Base-by-base conservation (phyloP, 2,113 vertebrate species). In the Zapornia atra region DNA sequence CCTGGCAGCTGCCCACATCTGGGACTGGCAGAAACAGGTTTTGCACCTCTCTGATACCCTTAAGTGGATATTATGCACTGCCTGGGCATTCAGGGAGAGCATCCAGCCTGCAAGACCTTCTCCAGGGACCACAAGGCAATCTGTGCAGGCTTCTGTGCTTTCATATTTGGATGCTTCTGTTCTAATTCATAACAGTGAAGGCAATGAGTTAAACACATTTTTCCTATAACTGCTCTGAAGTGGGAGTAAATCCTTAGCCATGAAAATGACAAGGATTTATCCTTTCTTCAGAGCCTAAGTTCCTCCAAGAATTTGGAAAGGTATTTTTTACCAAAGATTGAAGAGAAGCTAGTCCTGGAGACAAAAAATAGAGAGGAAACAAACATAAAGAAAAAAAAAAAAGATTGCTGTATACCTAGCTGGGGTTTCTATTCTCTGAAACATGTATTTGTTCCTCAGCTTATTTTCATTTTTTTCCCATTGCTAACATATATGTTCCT, bases 21-120 rank as follows among this genome's bases (percentile, higher is more conserved):
- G 8, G 38, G 33, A 84, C 34, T 15, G 12, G 24, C 15, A 71
- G 51, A 75, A 61, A 59, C 6, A 29, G 6, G 5, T 51, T 17
- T 69, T 2, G 0, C 82, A 28, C 17, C 48, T 86, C 34, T 51
- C 25, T 68, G 60, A 5, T 28, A 44, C 4, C 18, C 9, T n/a
- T 5, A 13, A 11, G 13, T 0, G 42, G 42, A 9, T n/a, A 34
- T 17, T 56, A 38, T 1, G 1, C 4, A 38, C 4, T 60, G 7
- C 10, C 44, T 64, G 24, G 36, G 34, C 22, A 34, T 9, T 15
- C 10, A 69, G 34, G 12, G 19, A 80, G 20, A 57, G 16, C 25
- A 26, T n/a, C 40, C 20, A 57, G 34, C 12, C 24, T 83, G 24
- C 26, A 40, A 48, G 26, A 15, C 5, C 9, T 48, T 82, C 26